phyloP scores from a whole-genome alignment of 1,140 invertebrate species.

The Homalodisca vitripennis region DNA sequence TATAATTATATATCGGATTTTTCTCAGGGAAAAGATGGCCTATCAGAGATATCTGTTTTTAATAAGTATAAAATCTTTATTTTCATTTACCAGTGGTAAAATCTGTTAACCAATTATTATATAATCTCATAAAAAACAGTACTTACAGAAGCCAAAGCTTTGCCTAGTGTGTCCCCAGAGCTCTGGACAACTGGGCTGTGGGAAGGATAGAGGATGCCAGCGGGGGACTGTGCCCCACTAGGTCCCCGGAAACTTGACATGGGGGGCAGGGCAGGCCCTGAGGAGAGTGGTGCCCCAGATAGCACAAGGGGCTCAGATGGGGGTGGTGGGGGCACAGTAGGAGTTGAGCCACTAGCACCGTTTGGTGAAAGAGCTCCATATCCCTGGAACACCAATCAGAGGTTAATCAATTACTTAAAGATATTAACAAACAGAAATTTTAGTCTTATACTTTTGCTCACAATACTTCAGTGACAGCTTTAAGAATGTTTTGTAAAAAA shows the following conservation, averaged over 20 bases:
- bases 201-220: slow-evolving; percentile 50
- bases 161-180: slow-evolving; percentile 72
- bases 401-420: no score
- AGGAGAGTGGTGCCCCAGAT: background rate
- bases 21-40: no score
- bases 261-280: slow-evolving; percentile 58
- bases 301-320: slow-evolving; percentile 37
- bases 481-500: no score
- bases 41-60: no score
- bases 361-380: slow-evolving; percentile 59
- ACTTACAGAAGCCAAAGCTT: slow-evolving; percentile 68
- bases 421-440: no score
- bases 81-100: no score
- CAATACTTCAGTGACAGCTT: background rate
- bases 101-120: no score
- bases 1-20: no score
- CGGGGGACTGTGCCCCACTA: slow-evolving; percentile 55
- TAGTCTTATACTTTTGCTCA: no score
- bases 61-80: no score
- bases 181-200: slow-evolving; percentile 51
- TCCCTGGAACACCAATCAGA: slow-evolving; percentile 51
- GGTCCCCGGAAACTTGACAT: slow-evolving; percentile 87
- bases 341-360: slow-evolving; percentile 44
- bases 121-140: no score
- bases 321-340: slow-evolving; percentile 49